Evolutionary conservation across 2,888 invertebrate genomes (phyloP), one percentile per base, ranked within the genome.

Genomic region (Dorcus parallelipipedus): DNA sequence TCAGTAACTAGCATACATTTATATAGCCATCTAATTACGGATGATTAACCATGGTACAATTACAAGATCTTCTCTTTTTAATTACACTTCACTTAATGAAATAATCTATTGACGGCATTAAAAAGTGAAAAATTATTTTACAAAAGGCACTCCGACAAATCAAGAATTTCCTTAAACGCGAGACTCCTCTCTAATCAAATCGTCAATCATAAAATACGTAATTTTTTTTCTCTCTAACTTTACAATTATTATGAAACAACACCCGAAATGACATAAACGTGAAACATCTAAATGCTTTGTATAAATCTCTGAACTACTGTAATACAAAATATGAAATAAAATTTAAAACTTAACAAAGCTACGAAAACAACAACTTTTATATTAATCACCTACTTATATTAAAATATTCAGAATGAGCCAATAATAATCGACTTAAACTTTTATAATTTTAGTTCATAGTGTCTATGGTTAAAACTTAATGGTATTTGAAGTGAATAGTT

Each of bases 61-160:
- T 20, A 52, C 42, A 40, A 48, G 49, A 48, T 47, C 10, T 26
- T 47, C 8, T 14, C 48, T 54, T 17, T 47, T 38, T 39, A 42
- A 38, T 50, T 50, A 38, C 9, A 42, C 20, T 17, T 56, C 45
- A n/a, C 38, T 57, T 49, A 43, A 54, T 56, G 58, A 65, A 62
- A 63, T 55, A 58, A 65, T 59, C 57, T 62, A 62, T 61, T 58
- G 59, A 58, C 56, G 64, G 62, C 65, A 60, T 66, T 58, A 52
- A 61, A 65, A 62, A 63, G 64, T 64, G 65, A 64, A 61, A 61
- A 63, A 59, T 62, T 64, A 67, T 69, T 58, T 62, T 69, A 68
- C 66, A 66, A 69, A 71, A 71, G 71, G 71, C 71, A 71, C 71
- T 71, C 71, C 67, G 68, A 71, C 68, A 69, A 70, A 67, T 67